A percentile compares a stretch with the other conserved stretches of the same genome.
Evolutionary conservation across 2,888 invertebrate species (phyloP).

Genomic region (Thera obeliscata): DNA sequence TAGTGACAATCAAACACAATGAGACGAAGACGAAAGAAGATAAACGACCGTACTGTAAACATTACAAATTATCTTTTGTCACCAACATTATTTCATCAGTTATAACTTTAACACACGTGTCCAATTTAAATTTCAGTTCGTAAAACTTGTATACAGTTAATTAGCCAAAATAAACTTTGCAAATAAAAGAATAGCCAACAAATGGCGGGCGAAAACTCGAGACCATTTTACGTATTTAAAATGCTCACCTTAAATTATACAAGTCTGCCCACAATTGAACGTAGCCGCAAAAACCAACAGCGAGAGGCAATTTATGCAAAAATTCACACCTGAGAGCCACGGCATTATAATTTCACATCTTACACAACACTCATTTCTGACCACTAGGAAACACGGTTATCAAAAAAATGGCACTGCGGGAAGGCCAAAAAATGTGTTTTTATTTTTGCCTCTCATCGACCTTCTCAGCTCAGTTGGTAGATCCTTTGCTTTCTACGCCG

Average conservation of each 20-base stretch:
- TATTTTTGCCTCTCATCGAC: too few relatives aligned
- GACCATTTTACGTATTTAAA: conserved; percentile 21
- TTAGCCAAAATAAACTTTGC: conserved; percentile 29
- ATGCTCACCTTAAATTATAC: conserved; percentile 28
- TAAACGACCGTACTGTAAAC: too few relatives aligned
- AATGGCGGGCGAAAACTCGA: conserved; percentile 12
- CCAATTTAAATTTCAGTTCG: not conserved
- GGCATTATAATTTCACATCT: conserved; percentile 60
- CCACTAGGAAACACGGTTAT: conserved; percentile 1
- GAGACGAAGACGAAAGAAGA: too few relatives aligned
- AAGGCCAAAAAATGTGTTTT: too few relatives aligned
- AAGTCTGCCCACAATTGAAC: conserved; percentile 37
- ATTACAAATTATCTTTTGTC: not conserved
- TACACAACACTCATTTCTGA: conserved; percentile 38
- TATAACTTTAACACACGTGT: not conserved
- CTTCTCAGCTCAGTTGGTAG: too few relatives aligned
- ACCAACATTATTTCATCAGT: not conserved
- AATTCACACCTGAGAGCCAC: conserved; percentile 63
- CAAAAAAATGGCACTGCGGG: too few relatives aligned
- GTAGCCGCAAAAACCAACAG: conserved; percentile 34
- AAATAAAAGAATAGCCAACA: conserved; percentile 23
- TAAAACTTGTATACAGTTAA: conserved; percentile 27
- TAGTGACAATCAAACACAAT: too few relatives aligned
- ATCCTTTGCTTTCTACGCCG: too few relatives aligned
- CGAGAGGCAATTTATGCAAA: conserved; percentile 55